A percentile compares a stretch with the other conserved stretches of the same genome.
phyloP scores from a whole-genome alignment of 2,888 invertebrate genomes.

The Eilema sororculum region DNA sequence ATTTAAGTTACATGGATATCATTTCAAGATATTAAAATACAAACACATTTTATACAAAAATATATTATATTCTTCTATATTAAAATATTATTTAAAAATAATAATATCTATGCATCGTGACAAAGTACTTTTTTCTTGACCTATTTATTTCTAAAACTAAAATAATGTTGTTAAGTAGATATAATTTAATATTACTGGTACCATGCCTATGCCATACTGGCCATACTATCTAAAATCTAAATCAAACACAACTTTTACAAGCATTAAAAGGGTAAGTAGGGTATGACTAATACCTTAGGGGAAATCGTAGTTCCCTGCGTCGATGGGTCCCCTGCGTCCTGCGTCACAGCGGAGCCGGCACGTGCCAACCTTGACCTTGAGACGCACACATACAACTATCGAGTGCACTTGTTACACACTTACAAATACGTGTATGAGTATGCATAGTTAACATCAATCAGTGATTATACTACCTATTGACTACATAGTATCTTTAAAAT shows the following conservation, averaged over 20 bases:
- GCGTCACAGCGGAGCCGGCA: conserved; percentile 47
- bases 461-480: background rate
- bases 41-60: background rate
- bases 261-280: conserved; percentile 32
- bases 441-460: background rate
- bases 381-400: conserved; percentile 55
- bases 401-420: conserved; percentile 50
- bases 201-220: background rate
- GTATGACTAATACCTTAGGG: conserved; percentile 39
- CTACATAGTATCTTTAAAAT: background rate
- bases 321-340: conserved; percentile 33
- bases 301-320: conserved; percentile 30
- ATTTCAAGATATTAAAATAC: background rate
- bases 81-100: too few species aligned
- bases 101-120: too few species aligned
- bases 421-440: conserved; percentile 25
- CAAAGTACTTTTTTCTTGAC: too few species aligned
- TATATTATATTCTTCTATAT: background rate
- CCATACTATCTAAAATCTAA: background rate
- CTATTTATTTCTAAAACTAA: background rate
- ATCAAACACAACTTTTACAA: background rate
- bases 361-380: conserved; percentile 78
- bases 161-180: too few species aligned
- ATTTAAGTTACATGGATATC: background rate
- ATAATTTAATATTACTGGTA: background rate